A percentile compares a stretch with the other conserved stretches of the same genome.
phyloP scores from a whole-genome alignment of 2,797 vertebrate species.

The Manis javanica region DNA sequence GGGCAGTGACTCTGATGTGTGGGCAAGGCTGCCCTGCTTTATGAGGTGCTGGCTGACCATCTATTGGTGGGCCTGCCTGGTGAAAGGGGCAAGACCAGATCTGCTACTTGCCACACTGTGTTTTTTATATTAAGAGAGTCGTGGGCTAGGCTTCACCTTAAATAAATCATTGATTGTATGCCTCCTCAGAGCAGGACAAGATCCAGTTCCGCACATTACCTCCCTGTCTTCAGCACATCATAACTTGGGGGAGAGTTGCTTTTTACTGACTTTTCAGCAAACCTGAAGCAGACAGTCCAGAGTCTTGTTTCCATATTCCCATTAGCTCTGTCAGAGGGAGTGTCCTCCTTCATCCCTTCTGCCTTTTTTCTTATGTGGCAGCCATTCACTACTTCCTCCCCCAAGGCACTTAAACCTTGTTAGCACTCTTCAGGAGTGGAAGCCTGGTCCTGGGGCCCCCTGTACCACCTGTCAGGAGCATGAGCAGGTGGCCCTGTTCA shows the following conservation, averaged over 20 bases:
- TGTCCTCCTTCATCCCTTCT: neutral
- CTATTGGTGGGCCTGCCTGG: neutral
- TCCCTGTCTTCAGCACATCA: neutral
- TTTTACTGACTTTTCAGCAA: conserved; percentile 31
- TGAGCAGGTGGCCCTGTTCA: conserved; percentile 50
- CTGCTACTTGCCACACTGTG: neutral
- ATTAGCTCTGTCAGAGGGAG: neutral
- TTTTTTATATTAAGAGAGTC: neutral
- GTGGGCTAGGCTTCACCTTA: neutral
- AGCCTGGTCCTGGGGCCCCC: conserved; percentile 15
- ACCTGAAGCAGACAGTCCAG: neutral
- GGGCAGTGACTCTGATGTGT: neutral
- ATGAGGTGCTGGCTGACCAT: neutral
- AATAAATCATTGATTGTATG: neutral
- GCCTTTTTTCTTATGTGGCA: neutral
- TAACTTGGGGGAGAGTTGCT: neutral
- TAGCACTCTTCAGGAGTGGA: neutral
- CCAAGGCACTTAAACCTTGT: conserved; percentile 10
- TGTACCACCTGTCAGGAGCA: conserved; percentile 58
- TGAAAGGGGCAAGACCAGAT: neutral
- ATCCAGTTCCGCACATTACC: neutral
- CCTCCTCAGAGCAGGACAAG: neutral
- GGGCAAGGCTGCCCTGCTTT: neutral
- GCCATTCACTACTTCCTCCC: neutral
- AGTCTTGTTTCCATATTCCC: neutral